Evolutionary conservation across 92 coral and sea anemone genomes (phyloP), one percentile per base, ranked within the genome.

Genomic region (Parazoanthus darwini): DNA sequence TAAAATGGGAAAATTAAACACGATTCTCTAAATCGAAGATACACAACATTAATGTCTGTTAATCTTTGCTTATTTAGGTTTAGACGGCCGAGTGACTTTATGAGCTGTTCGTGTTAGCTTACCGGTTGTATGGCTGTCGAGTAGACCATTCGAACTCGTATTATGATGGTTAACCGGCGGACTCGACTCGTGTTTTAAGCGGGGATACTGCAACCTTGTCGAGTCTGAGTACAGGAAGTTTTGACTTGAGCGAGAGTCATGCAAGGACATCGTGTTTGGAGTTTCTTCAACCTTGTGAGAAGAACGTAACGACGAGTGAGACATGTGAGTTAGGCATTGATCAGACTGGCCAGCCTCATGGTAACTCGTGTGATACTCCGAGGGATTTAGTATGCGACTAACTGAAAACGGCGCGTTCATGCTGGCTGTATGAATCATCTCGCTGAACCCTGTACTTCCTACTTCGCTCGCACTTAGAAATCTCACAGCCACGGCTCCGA

Each of bases 331-430:
- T 85, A 93, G 92, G 90, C 98, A 95, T 56, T 84, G 87, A 72
- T 95, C 98, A 89, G 90, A 82, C 46, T 92, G 96, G 77, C 94
- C 94, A 75, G 98, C 96, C 86, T 92, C 94, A 92, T 95, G 92
- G 89, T 95, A 96, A 79, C 94, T 95, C 48, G 94, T 90, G 94
- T 89, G 94, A 92, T 85, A 96, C 89, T 91, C 98, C 93, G 94
- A 91, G 87, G 93, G 91, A 88, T 92, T 92, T 87, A 97, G 92
- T 58, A 97, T 93, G 87, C 93, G 94, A 85, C 98, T 92, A 80
- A 97, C 99, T n/a, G 99, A 95, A 85, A 94, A 97, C 50, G 99
- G 99, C 80, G 98, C 98, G 72, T 95, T 95, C 39, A 94, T 94
- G 92, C 93, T 97, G 78, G 95, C 92, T 82, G 98, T 94, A 84